Evolutionary conservation across 64 coral and sea anemone genomes (phyloP).

Genomic region (Platygyra sinensis): DNA sequence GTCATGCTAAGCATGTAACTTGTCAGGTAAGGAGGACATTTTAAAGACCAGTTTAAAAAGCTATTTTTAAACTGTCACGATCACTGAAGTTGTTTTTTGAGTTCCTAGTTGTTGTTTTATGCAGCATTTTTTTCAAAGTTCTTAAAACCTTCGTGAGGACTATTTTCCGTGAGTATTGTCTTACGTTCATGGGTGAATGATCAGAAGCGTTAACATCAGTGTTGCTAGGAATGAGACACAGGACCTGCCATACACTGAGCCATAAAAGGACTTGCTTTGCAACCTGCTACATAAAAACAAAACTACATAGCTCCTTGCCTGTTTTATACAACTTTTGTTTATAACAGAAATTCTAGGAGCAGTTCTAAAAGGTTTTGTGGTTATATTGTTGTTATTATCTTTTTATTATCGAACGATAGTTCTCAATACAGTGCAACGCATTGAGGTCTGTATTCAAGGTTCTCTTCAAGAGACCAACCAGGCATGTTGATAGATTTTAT

Average conservation of each 20-base stretch:
- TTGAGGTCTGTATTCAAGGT: too few species aligned
- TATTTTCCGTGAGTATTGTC: neutral
- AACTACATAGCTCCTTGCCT: neutral
- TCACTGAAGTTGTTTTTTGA: neutral
- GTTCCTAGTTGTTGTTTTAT: neutral
- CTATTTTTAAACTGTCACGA: neutral
- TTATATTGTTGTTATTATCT: too few species aligned
- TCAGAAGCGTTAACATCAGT: neutral
- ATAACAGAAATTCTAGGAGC: too few species aligned
- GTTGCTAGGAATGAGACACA: neutral
- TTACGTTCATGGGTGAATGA: neutral
- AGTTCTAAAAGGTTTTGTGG: too few species aligned
- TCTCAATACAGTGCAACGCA: too few species aligned
- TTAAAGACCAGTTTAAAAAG: neutral
- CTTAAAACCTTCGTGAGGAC: neutral
- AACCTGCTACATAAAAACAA: slow-evolving; percentile 10
- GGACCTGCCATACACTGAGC: neutral
- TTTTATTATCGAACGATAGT: too few species aligned
- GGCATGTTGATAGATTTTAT: too few species aligned
- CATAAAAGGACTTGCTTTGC: neutral
- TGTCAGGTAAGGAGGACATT: neutral
- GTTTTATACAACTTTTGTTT: neutral
- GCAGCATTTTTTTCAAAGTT: neutral
- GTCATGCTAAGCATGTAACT: neutral
- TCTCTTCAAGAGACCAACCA: too few species aligned